These are phyloP conservation scores for Pteronura brasiliensis DNA, from an alignment of 2,113 vertebrate species.

Conservation along the genomic window DNA sequence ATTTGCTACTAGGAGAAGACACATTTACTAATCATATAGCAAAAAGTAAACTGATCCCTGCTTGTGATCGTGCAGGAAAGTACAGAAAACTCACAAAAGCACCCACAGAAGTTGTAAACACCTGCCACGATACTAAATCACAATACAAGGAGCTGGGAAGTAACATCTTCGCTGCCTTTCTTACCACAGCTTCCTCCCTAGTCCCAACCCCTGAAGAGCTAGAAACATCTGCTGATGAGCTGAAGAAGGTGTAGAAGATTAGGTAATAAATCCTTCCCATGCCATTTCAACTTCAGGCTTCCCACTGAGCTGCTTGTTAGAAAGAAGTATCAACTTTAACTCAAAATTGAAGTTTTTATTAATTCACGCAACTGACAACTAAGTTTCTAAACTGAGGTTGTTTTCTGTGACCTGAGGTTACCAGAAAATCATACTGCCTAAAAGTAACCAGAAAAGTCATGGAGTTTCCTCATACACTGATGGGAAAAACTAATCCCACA, in stretches of 20 bases:
- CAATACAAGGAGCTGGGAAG: neutral
- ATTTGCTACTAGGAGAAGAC: neutral
- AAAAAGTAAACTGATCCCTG: neutral
- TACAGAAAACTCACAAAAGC: neutral
- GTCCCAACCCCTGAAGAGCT: neutral
- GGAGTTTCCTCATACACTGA: neutral
- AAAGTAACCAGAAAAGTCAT: neutral
- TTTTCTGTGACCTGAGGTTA: neutral
- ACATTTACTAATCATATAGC: neutral
- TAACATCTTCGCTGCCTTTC: neutral
- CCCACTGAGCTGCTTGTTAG: neutral
- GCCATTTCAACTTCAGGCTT: neutral
- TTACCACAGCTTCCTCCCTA: neutral
- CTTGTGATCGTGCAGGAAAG: neutral
- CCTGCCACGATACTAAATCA: neutral
- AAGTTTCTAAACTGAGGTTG: neutral
- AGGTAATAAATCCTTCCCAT: neutral
- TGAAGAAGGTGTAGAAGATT: neutral
- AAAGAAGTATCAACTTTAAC: neutral
- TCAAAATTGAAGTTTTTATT: neutral
- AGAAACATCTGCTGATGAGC: neutral
- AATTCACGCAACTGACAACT: neutral
- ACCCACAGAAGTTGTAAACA: neutral
- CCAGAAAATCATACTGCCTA: neutral
- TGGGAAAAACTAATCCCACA: neutral